These are phyloP conservation scores for Rhinogobio ventralis DNA, from an alignment of 2,797 vertebrate genomes.

Conservation along the genomic window DNA sequence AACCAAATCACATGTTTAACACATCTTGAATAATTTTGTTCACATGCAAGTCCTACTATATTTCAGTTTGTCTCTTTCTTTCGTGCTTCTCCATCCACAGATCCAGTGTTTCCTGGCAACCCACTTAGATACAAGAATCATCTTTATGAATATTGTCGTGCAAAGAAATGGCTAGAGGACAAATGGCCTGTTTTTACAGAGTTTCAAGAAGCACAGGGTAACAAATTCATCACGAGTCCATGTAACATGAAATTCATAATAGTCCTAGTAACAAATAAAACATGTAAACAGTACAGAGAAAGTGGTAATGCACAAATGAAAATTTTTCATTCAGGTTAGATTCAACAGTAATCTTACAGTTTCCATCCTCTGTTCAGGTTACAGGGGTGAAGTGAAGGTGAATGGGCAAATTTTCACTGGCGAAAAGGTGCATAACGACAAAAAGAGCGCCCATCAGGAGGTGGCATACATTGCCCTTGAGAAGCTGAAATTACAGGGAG, in stretches of 20 bases:
- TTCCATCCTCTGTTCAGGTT: constrained; percentile 52
- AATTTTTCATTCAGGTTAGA: background rate
- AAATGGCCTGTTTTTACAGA: constrained; percentile 54
- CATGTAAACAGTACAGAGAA: no score
- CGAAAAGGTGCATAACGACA: constrained; percentile 16
- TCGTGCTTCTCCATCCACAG: constrained; percentile 49
- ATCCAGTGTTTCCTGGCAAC: constrained; percentile 45
- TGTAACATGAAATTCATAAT: background rate
- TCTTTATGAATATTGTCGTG: constrained; percentile 53
- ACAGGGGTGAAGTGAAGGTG: constrained; percentile 54
- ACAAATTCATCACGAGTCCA: background rate
- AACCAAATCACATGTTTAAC: background rate
- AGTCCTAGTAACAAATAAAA: no score
- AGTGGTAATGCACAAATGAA: background rate
- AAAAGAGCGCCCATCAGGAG: constrained; percentile 62
- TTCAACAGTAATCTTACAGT: background rate
- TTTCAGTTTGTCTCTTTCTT: background rate
- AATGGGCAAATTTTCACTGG: constrained; percentile 54
- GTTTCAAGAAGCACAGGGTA: constrained; percentile 49
- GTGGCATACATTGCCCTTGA: constrained; percentile 57
- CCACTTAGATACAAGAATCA: constrained; percentile 60
- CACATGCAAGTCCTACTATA: background rate
- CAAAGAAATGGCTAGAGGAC: constrained; percentile 43
- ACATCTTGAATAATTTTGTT: background rate
- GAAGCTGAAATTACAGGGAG: background rate